phyloP scores from a whole-genome alignment of 2,888 invertebrate species.

The Melieria picta region DNA sequence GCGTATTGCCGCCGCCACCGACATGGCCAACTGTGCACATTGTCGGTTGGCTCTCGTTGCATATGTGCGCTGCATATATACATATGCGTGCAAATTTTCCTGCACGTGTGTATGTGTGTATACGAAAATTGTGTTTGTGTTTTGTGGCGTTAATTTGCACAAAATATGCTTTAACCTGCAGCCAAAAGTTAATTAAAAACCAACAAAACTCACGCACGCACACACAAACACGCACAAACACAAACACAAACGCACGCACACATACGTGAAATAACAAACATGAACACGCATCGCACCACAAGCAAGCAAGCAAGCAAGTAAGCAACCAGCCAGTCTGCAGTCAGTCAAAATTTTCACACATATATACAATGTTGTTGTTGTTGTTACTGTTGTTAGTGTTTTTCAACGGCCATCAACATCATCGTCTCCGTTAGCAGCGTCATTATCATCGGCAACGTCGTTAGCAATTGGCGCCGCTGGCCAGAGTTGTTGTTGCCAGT shows the following conservation, averaged over 20 bases:
- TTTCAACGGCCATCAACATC: too few species aligned
- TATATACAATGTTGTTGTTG: too few species aligned
- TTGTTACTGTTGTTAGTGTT: too few species aligned
- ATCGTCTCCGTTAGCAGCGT: too few species aligned
- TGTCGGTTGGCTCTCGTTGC: background rate
- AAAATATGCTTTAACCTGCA: constrained; percentile 63
- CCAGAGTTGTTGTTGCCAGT: too few species aligned
- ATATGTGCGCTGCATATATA: background rate
- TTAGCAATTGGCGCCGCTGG: too few species aligned
- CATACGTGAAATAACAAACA: background rate
- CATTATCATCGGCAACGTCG: too few species aligned
- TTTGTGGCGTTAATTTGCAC: constrained; percentile 60
- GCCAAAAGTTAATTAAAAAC: constrained; percentile 67
- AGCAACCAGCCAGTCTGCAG: too few species aligned
- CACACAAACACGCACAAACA: constrained; percentile 11
- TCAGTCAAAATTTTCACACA: too few species aligned
- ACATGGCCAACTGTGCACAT: background rate
- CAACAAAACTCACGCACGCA: constrained; percentile 60
- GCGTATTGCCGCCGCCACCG: constrained; percentile 12
- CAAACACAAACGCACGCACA: constrained; percentile 14
- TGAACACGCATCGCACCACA: too few species aligned
- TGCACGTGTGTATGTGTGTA: constrained; percentile 45
- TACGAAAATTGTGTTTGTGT: constrained; percentile 41
- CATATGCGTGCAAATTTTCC: background rate
- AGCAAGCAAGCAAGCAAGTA: too few species aligned